Evolutionary conservation across 2,113 vertebrate genomes (phyloP), one percentile per base, ranked within the genome.

Genomic region (Chaetodon trifascialis): DNA sequence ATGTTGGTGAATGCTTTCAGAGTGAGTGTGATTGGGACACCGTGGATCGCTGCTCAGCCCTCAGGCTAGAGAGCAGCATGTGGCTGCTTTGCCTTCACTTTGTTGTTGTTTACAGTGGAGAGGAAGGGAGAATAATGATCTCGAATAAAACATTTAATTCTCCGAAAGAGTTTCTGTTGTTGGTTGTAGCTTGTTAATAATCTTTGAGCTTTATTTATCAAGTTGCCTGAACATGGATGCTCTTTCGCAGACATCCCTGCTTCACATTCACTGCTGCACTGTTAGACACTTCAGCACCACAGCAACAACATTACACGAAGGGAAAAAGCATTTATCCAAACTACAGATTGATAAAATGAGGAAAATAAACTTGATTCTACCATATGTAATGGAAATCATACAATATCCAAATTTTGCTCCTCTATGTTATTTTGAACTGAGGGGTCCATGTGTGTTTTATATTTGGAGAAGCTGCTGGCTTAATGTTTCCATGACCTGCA

Each of bases 401-500:
- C 5, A n/a, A 30, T 55, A 19, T 62, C 30, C 30, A 65, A 42
- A 68, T 49, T 2, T 55, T 9, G 11, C 73, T 75, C 19, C n/a
- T 67, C 25, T 46, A 12, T 52, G n/a, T 30, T 36, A 34, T 60
- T 83, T 47, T 38, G n/a, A 55, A 70, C 42, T 58, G 44, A 72
- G 34, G 47, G 63, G 49, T 76, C 74, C 62, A 36, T 76, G 72
- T 59, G 44, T 52, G 68, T 69, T 86, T 81, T 88, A 84, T 86
- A 88, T 89, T 88, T 82, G 71, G 68, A 88, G 30, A 75, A 4
- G 36, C 72, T 82, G 70, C 68, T 63, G 85, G 80, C 60, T 91
- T 86, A 82, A 40, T 42, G 36, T 92, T 92, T 89, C 86, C 82
- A 73, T 84, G 82, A 87, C 77, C 80, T 83, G 62, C 87, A 82